Evolutionary conservation across 2,113 vertebrate species (phyloP), one percentile per base, ranked within the genome.

Genomic region (Sclerurus mexicanus): DNA sequence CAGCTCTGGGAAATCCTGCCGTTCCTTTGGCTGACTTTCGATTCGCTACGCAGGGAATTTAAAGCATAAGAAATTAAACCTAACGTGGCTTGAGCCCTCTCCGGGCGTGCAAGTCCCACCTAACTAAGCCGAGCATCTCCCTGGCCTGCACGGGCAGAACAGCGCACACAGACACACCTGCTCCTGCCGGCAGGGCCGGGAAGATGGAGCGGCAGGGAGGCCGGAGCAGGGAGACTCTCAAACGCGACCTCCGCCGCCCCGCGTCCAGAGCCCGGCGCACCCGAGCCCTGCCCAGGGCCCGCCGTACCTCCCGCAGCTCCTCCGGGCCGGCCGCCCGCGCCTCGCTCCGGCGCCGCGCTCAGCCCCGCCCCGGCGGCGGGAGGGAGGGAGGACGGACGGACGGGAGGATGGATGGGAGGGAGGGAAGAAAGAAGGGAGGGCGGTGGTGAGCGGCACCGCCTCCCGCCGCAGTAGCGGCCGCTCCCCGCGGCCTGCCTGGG

Each of bases 91-190:
- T 9, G 44, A 83, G 46, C 5, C 20, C 15, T n/a, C 14, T 2
- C 7, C 21, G 20, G 25, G 6, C 58, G 82, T 16, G 8, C 92
- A 46, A 50, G 13, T 15, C 39, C 24, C 62, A 35, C 46, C 49
- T 4, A 8, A 23, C 18, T 3, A 8, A 27, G 0, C 2, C 5
- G 7, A 13, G 4, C 8, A 7, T 2, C 28, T 12, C 49, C 0
- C 27, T 0, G 1, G 74, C 25, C n/a, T 25, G 25, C 21, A 6
- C 24, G 24, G 6, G 22, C 42, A 27, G 4, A 5, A 15, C 6
- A 24, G 7, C 39, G 7, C 0, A 1, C 35, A 5, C 30, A 3
- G 12, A 1, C 7, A 10, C 4, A 40, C 46, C 22, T 6, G 59
- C 58, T 15, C 15, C 74, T 10, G 28, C 27, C 14, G 35, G 64